These are phyloP conservation scores for Telenomus remus DNA, from an alignment of 1,140 invertebrate genomes.

Conservation along the genomic window DNA sequence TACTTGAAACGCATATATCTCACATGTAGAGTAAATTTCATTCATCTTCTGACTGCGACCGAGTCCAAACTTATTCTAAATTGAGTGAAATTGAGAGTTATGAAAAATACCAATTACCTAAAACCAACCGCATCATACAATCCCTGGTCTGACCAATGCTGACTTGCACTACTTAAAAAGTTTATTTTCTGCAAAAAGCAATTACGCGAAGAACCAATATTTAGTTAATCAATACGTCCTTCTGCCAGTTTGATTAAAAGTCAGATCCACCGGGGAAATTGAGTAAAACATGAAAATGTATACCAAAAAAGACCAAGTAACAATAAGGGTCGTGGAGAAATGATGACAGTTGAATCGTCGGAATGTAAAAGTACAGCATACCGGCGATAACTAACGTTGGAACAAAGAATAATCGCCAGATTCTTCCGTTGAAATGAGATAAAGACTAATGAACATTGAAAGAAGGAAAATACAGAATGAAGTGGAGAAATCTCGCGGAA, in stretches of 20 bases:
- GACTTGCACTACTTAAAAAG: too few relatives aligned
- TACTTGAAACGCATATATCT: neutral
- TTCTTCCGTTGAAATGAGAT: conserved; percentile 45
- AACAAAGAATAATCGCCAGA: conserved; percentile 41
- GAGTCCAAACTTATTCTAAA: too few relatives aligned
- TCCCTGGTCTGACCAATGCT: too few relatives aligned
- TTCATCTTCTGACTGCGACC: neutral
- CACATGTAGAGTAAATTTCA: neutral
- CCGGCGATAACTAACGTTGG: conserved; percentile 27
- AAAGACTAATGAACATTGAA: conserved; percentile 43
- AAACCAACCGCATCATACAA: too few relatives aligned
- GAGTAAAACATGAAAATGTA: conserved; percentile 26
- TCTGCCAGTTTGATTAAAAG: conserved; percentile 20
- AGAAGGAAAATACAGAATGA: conserved; percentile 16
- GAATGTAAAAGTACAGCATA: conserved; percentile 23
- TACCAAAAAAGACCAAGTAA: conserved; percentile 12
- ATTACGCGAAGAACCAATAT: neutral
- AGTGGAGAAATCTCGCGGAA: conserved; percentile 8
- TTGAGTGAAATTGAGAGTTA: too few relatives aligned
- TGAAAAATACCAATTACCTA: too few relatives aligned
- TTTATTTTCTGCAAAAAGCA: too few relatives aligned
- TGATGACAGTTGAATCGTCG: conserved; percentile 32
- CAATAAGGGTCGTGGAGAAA: conserved; percentile 22
- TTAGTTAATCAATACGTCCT: conserved; percentile 11
- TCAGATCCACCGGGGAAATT: conserved; percentile 10